These are phyloP conservation scores for Rousettus madagascariensis DNA, from an alignment of 2,797 vertebrate genomes.

Conservation along the genomic window DNA sequence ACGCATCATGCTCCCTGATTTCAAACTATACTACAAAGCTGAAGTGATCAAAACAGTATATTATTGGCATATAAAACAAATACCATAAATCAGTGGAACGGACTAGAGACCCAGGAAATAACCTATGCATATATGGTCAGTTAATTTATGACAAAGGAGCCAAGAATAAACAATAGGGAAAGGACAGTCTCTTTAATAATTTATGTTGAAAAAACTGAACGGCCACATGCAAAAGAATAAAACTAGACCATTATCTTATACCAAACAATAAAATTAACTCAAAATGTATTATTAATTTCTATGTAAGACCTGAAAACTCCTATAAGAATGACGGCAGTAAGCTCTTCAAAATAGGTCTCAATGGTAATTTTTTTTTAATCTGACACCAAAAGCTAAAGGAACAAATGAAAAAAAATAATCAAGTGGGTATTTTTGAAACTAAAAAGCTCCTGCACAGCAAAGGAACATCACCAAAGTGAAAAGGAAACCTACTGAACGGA, in stretches of 20 bases:
- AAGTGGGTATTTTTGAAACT: background rate
- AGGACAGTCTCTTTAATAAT: no score
- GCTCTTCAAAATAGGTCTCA: no score
- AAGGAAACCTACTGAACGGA: background rate
- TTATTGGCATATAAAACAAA: background rate
- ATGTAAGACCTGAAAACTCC: background rate
- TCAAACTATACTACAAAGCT: background rate
- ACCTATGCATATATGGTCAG: background rate
- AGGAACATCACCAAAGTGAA: background rate
- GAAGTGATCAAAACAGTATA: background rate
- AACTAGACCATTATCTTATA: background rate
- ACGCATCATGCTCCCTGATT: background rate
- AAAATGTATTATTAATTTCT: background rate
- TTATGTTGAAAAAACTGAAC: no score
- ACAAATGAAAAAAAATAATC: no score
- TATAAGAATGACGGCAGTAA: background rate
- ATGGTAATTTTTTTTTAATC: no score
- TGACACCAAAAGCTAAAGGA: no score
- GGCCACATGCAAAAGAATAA: no score
- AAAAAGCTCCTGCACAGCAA: background rate
- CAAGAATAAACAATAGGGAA: no score
- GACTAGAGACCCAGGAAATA: background rate
- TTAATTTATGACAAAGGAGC: background rate
- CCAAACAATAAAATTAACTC: background rate
- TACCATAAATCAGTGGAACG: background rate